Base-by-base conservation (phyloP, 2,888 invertebrate genomes). In the Andrena chrysosceles region DNA sequence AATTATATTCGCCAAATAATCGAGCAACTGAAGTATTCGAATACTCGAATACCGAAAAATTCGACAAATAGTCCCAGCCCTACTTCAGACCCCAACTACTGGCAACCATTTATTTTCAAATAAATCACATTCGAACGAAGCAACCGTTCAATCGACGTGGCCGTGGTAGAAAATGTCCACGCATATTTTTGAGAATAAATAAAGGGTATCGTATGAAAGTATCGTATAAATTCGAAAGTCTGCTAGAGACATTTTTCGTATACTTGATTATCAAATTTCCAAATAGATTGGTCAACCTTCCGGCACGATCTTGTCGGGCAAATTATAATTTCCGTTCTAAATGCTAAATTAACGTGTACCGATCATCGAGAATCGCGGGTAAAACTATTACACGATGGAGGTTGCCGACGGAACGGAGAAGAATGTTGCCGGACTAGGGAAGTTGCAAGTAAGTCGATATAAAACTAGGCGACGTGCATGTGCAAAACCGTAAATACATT, bases 401-500 rank as follows among this genome's bases (percentile, higher is more conserved):
- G 4, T 26, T 56, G 23, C 56, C 4, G 23, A 56, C 0, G 10
- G 10, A 10, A 10, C 2, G 56, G 10, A 26, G 10, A 56, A 26
- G 20, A 56, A 56, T 10, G 4, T 13, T 23, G 23, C 4, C 35
- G 5, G 16, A 5, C 64, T 77, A 71, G 77, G 77, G 66, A 66
- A 77, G 54, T 77, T 66, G 52, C 35, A 35, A 64, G 71, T 66
- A 56, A 75, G 68, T 35, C 23, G 31, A 56, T 23, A 35, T 29
- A 13, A 26, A 74, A 63, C 48, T 56, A 52, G 33, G 60, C 31
- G 33, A 16, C 0, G 56, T 56, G 23, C 54, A 20, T 56, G 23
- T 56, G 10, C 23, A 23, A 35, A 52, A 68, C 35, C 48, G 23
- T 68, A 79, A 78, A 69, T 63, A 54, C n/a, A 73, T 69, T 56